Evolutionary conservation across 2,888 invertebrate species (phyloP).

Genomic region (Pardosa pseudoannulata): DNA sequence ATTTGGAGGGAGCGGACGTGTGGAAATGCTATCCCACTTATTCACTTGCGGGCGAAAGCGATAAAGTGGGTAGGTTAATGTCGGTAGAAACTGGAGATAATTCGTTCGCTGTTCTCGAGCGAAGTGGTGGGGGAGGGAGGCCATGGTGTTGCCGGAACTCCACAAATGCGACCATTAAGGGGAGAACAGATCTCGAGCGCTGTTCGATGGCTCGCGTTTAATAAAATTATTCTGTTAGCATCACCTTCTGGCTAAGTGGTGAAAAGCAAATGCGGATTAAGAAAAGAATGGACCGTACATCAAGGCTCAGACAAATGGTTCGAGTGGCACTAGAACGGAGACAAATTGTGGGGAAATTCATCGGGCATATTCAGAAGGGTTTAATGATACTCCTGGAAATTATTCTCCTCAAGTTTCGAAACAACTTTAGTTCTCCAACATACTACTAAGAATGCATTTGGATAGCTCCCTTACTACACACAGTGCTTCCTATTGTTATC

Average conservation of each 20-base stretch:
- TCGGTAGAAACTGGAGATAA: constrained; percentile 48
- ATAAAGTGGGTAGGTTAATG: constrained; percentile 68
- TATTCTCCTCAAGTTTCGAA: no score
- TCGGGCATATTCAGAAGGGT: no score
- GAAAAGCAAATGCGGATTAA: constrained; percentile 6
- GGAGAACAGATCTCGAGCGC: neutral
- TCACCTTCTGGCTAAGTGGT: neutral
- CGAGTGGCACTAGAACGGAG: neutral
- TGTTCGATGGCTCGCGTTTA: neutral
- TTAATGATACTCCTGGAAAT: no score
- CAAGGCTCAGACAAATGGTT: neutral
- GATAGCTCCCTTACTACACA: no score
- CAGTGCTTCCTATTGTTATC: no score
- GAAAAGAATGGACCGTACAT: neutral
- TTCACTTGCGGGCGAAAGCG: constrained; percentile 38
- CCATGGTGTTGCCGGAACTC: neutral
- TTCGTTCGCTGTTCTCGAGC: constrained; percentile 36
- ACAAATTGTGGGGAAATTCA: no score
- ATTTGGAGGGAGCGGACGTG: constrained; percentile 40
- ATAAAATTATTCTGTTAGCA: constrained; percentile 7
- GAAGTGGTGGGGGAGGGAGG: neutral
- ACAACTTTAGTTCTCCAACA: no score
- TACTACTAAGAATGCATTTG: no score
- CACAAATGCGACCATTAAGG: neutral
- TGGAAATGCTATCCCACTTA: constrained; percentile 42